Percentiles rank a stretch among this genome's conserved stretches.
Evolutionary conservation across 2,888 invertebrate species (phyloP).

Genomic region (Pediacus dermestoides): DNA sequence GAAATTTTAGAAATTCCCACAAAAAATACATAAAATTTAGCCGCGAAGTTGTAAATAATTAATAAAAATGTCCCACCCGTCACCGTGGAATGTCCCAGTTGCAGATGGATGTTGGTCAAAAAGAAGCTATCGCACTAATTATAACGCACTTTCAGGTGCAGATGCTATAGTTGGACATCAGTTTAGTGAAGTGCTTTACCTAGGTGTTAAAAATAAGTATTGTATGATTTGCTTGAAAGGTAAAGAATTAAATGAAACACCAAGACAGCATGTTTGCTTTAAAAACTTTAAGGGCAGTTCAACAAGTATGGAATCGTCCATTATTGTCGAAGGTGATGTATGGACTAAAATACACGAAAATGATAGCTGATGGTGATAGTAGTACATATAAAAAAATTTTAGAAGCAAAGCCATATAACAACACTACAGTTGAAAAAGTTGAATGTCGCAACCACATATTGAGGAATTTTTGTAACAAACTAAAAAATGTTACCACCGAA

Average conservation of each 20-base stretch:
- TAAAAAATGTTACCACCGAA: background rate
- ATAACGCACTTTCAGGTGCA: background rate
- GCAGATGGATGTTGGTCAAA: constrained; percentile 10
- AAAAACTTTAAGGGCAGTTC: constrained; percentile 1
- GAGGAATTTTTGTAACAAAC: constrained; percentile 2
- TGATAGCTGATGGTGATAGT: constrained; percentile 3
- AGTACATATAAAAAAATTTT: constrained; percentile 5
- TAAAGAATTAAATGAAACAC: background rate
- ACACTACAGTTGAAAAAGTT: constrained; percentile 1
- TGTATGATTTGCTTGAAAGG: background rate
- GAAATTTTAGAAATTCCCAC: too few relatives aligned
- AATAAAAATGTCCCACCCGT: too few relatives aligned
- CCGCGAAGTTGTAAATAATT: too few relatives aligned
- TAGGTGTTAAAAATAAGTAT: background rate
- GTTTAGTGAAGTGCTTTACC: background rate
- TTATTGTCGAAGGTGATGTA: constrained; percentile 1
- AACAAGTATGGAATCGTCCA: background rate
- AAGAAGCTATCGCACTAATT: constrained; percentile 6
- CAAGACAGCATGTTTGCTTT: background rate
- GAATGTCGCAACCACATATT: background rate
- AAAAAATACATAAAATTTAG: too few relatives aligned
- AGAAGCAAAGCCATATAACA: background rate
- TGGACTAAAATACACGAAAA: background rate
- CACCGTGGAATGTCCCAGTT: too few relatives aligned
- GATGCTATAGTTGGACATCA: background rate